phyloP scores from a whole-genome alignment of 2,113 vertebrate genomes.

The Protobothrops flavoviridis region DNA sequence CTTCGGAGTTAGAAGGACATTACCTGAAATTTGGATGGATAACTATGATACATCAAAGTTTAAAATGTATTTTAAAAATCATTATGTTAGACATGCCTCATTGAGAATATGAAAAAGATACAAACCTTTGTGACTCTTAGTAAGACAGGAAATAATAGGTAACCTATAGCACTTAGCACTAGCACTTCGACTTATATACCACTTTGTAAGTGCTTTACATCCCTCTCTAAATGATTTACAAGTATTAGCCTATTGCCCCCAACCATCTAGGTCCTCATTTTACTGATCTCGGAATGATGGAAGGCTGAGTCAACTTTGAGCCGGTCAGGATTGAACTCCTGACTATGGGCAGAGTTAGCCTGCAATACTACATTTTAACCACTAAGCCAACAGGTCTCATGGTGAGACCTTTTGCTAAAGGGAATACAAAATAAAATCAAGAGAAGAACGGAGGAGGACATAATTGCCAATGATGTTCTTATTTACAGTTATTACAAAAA shows the following conservation, averaged over 20 bases:
- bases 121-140: not conserved
- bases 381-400: not conserved
- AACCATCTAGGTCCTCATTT: not conserved
- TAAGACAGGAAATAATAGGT: not conserved
- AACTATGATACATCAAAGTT: not conserved
- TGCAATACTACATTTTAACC: not conserved
- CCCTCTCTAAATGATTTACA: not conserved
- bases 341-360: not conserved
- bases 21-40: not conserved
- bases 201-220: not conserved
- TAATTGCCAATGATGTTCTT: not conserved
- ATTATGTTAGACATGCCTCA: not conserved
- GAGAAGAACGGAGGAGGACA: not conserved
- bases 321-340: not conserved
- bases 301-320: not conserved
- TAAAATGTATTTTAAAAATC: not conserved
- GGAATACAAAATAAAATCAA: not conserved
- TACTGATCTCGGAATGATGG: not conserved
- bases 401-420: not conserved
- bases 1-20: not conserved
- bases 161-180: not conserved
- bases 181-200: not conserved
- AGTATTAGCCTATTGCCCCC: not conserved
- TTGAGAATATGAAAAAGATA: not conserved
- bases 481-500: not conserved